A percentile compares a stretch with the other conserved stretches of the same genome.
phyloP scores from a whole-genome alignment of 2,888 invertebrate species.

The Hybos culiciformis region DNA sequence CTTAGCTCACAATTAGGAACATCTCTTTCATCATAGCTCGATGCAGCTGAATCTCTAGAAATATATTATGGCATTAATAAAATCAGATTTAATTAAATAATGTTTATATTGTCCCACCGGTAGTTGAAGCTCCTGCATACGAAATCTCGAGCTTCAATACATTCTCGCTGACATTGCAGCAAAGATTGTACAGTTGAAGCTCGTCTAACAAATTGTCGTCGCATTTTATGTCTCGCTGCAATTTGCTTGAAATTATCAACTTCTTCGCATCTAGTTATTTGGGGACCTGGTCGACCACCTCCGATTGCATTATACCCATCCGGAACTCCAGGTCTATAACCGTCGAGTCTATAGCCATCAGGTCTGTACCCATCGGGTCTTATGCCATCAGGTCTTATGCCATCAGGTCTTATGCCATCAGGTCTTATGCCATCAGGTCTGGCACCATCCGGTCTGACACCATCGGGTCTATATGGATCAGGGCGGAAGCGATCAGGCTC shows the following conservation, averaged over 20 bases:
- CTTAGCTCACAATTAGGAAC: constrained; percentile 70
- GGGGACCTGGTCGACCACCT: constrained; percentile 31
- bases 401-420: no score
- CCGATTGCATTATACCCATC: constrained; percentile 15
- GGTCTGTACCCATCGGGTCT: constrained; percentile 17
- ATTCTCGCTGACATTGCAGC: constrained; percentile 71
- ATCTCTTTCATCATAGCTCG: constrained; percentile 45
- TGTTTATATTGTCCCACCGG: constrained; percentile 38
- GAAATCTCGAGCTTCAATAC: constrained; percentile 69
- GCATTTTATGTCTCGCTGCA: constrained; percentile 61
- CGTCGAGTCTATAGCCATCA: constrained; percentile 19
- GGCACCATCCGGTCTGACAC: constrained; percentile 19
- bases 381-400: constrained; percentile 18
- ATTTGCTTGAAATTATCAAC: constrained; percentile 71
- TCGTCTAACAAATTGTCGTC: constrained; percentile 61
- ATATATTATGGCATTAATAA: background rate
- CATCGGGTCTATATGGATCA: constrained; percentile 19
- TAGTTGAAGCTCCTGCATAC: constrained; percentile 78
- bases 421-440: no score
- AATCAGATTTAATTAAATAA: background rate
- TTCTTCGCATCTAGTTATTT: constrained; percentile 57
- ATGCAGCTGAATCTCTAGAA: constrained; percentile 41
- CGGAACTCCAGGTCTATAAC: background rate
- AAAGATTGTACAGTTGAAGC: constrained; percentile 59
- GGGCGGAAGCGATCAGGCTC: constrained; percentile 16